Evolutionary conservation across 2,888 invertebrate genomes (phyloP), one percentile per base, ranked within the genome.

Genomic region (Osmoderma eremita): DNA sequence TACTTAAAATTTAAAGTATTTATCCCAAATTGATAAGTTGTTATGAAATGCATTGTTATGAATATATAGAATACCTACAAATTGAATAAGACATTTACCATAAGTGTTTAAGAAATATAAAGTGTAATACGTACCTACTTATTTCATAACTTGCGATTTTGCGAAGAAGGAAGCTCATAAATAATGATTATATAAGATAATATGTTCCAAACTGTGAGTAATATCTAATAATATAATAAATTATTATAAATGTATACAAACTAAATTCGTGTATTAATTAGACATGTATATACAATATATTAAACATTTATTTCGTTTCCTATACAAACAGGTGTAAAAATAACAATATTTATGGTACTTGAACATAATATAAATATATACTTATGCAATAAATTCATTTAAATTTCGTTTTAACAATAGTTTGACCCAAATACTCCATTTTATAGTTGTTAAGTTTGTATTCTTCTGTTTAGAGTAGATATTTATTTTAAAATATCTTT

Each of bases 401-500:
- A 30, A 30, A 30, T 1, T 6, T 30, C n/a, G n/a, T 30, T 30
- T 30, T 30, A 30, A 30, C 5, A 5, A 30, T 5, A 30, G 30
- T 30, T 30, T 30, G 30, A 30, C 22, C 22, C 56, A 56, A 12
- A 24, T 42, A 38, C 41, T 42, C 13, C 10, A 22, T 41, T 56
- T 41, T 41, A 15, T 45, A 45, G 12, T 10, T 24, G 22, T 4
- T 39, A 15, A 30, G 13, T 45, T 30, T 45, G 30, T 15, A 13
- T 42, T 45, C 45, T 58, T 12, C 15, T 22, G 17, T 41, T 41
- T 18, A n/a, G n/a, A 56, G 13, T n/a, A n/a, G 22, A 22, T 13
- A 6, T 22, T 56, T 41, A 41, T 41, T 22, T 22, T 22, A 39
- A 41, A 56, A 41, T 56, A 56, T 13, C 41, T 39, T 58, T 58